These are phyloP conservation scores for Gortyna flavago DNA, from an alignment of 2,888 invertebrate species.

Conservation along the genomic window DNA sequence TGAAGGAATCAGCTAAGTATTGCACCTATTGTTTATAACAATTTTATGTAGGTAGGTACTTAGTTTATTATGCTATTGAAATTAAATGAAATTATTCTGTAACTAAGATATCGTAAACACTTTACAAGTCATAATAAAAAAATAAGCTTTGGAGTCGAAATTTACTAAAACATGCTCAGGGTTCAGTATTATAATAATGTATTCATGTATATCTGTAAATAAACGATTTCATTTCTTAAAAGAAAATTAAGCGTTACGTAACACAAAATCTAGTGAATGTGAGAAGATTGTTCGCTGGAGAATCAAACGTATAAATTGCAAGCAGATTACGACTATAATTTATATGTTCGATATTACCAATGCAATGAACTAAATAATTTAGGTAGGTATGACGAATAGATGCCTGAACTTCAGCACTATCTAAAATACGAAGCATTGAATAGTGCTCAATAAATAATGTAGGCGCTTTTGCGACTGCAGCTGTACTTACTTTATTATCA, in stretches of 20 bases:
- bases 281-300: neutral
- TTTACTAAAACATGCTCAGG: too few relatives aligned
- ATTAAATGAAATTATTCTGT: neutral
- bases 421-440: neutral
- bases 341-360: neutral
- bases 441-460: neutral
- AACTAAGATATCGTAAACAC: too few relatives aligned
- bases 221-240: neutral
- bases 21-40: neutral
- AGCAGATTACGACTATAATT: too few relatives aligned
- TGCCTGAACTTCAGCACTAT: neutral
- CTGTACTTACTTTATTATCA: neutral
- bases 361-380: neutral
- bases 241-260: too few relatives aligned
- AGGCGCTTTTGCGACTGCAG: conserved; percentile 19
- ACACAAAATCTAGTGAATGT: neutral
- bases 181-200: neutral
- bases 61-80: too few relatives aligned
- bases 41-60: too few relatives aligned
- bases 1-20: neutral
- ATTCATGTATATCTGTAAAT: neutral
- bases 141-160: too few relatives aligned
- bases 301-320: too few relatives aligned
- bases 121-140: too few relatives aligned
- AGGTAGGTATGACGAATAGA: neutral